Evolutionary conservation across 2,888 invertebrate genomes (phyloP).

Genomic region (Apocheima hispidaria): DNA sequence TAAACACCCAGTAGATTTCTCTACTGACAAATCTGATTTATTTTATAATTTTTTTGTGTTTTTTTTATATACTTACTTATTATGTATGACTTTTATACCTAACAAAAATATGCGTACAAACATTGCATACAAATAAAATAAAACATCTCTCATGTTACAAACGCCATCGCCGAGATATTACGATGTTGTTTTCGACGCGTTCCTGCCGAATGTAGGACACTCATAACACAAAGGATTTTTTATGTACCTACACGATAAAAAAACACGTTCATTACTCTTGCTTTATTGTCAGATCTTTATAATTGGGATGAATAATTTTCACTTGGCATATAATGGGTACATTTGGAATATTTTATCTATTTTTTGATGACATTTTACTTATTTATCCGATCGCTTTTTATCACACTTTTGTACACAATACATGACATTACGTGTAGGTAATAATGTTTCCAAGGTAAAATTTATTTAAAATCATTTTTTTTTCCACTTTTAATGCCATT

Average conservation of each 20-base stretch:
- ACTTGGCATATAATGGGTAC: background rate
- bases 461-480: too few relatives aligned
- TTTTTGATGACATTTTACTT: background rate
- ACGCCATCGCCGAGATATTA: constrained; percentile 49
- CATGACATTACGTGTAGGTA: too few relatives aligned
- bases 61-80: too few relatives aligned
- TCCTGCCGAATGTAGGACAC: constrained; percentile 58
- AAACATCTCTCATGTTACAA: constrained; percentile 31
- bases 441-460: too few relatives aligned
- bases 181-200: constrained; percentile 67
- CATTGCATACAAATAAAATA: background rate
- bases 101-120: background rate
- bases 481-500: too few relatives aligned
- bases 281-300: constrained; percentile 27
- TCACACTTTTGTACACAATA: too few relatives aligned
- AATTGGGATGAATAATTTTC: constrained; percentile 25
- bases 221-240: constrained; percentile 33
- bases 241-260: constrained; percentile 40
- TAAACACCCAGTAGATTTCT: too few relatives aligned
- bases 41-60: too few relatives aligned
- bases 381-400: background rate
- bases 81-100: too few relatives aligned
- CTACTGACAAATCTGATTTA: too few relatives aligned
- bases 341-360: background rate
- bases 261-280: constrained; percentile 25